These are phyloP conservation scores for Pogonophryne albipinna DNA, from an alignment of 2,797 vertebrate species.

Conservation along the genomic window DNA sequence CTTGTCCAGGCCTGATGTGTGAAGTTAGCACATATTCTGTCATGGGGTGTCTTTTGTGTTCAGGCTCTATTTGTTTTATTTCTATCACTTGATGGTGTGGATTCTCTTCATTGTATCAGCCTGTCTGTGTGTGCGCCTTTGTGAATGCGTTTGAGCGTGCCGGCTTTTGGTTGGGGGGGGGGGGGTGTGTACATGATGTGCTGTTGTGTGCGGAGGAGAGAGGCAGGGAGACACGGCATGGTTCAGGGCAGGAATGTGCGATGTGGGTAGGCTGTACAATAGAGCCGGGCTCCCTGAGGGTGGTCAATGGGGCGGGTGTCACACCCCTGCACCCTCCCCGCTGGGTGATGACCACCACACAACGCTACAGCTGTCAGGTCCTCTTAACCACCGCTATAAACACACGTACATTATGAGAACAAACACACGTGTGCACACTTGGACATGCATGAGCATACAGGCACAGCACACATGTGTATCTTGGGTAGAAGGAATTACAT, in stretches of 20 bases:
- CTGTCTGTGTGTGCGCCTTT: conserved; percentile 49
- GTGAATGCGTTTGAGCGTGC: conserved; percentile 52
- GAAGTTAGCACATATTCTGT: conserved; percentile 14
- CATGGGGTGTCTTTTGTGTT: conserved; percentile 33
- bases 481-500: conserved; percentile 9
- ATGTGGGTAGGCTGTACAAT: conserved; percentile 79
- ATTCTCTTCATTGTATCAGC: conserved; percentile 46
- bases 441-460: conserved; percentile 21
- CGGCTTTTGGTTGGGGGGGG: background rate
- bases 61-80: conserved; percentile 33
- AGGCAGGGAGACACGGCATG: conserved; percentile 55
- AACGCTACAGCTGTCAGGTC: conserved; percentile 80
- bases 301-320: conserved; percentile 78
- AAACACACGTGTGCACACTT: conserved; percentile 22
- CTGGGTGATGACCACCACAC: conserved; percentile 79
- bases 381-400: conserved; percentile 69
- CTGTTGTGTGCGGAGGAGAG: conserved; percentile 46
- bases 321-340: conserved; percentile 73
- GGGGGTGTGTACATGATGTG: conserved; percentile 35
- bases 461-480: background rate
- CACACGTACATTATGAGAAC: conserved; percentile 38
- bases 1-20: conserved; percentile 5
- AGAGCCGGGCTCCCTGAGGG: conserved; percentile 77
- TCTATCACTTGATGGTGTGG: conserved; percentile 40
- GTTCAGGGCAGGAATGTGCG: conserved; percentile 78